Base-by-base conservation (phyloP, 2,113 vertebrate genomes). In the Brachypteracias leptosomus region DNA sequence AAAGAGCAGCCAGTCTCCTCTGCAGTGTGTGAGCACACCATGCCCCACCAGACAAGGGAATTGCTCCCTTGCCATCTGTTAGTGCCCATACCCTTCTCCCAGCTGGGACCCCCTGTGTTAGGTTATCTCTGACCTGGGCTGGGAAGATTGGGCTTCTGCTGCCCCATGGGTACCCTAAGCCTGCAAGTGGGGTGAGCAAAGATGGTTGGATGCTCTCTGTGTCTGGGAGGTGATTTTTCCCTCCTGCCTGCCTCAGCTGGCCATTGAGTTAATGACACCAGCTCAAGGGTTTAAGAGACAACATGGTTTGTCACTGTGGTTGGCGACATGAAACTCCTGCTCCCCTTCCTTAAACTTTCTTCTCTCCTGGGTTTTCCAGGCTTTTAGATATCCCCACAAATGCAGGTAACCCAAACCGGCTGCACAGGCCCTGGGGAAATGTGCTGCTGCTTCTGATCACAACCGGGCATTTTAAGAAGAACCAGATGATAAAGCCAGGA, bases 401-500 rank as follows among this genome's bases (percentile, higher is more conserved):
- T 93, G 82, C 54, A 90, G 79, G 88, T 88, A 93, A 78, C 84
- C 78, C 71, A 88, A 90, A 88, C 54, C 47, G 13, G 31, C 93
- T 71, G 68, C 5, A 3, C 61, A 57, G 80, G 75, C 81, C 88
- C 47, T 90, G 61, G 68, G 73, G 73, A 79, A 79, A 75, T 26
- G 72, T 75, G 74, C 46, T 7, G 28, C 84, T 94, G 51, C 71
- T 85, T 85, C 92, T 95, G 73, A 94, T 81, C 70, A 40, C 31
- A 92, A 62, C 70, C 2, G 15, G 49, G n/a, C 0, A 0, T 82
- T 68, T 94, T 94, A 97, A 97, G 90, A 89, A 98, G 86, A 97
- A 97, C 91, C 96, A 97, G 91, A 96, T 96, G 90, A 87, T 96
- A 85, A 52, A 87, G 61, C 63, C 83, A 75, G 77, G 78, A 95